Evolutionary conservation across 2,113 vertebrate genomes (phyloP).

Genomic region (Blennius ocellaris): DNA sequence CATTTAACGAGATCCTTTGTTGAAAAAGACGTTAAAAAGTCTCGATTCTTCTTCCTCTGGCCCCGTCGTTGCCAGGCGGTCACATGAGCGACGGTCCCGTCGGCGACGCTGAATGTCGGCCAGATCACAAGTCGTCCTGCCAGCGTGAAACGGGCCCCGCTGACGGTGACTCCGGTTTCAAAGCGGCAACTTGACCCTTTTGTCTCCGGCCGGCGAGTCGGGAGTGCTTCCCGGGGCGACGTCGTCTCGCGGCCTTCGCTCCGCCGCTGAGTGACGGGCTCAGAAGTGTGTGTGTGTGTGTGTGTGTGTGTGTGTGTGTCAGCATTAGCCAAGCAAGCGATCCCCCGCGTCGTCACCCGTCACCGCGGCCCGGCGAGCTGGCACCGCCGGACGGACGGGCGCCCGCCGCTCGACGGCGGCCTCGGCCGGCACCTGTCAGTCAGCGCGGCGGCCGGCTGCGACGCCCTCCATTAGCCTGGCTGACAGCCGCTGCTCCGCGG

Average conservation of each 20-base stretch:
- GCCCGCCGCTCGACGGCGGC: conserved; percentile 42
- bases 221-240: conserved; percentile 44
- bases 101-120: conserved; percentile 17
- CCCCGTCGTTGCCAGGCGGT: no score
- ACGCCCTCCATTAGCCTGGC: conserved; percentile 73
- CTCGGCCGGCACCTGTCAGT: conserved; percentile 75
- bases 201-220: conserved; percentile 54
- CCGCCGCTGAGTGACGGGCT: conserved; percentile 52
- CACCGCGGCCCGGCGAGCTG: conserved; percentile 40
- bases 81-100: neutral
- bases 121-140: conserved; percentile 49
- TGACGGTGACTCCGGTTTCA: conserved; percentile 56
- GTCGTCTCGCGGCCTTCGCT: conserved; percentile 42
- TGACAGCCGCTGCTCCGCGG: conserved; percentile 65
- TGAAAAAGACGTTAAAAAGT: no score
- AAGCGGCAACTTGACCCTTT: conserved; percentile 62
- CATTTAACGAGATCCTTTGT: no score
- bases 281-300: conserved; percentile 30
- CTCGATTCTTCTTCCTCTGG: no score
- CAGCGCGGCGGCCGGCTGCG: conserved; percentile 68
- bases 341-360: conserved; percentile 57
- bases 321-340: conserved; percentile 57
- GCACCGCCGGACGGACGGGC: conserved; percentile 23
- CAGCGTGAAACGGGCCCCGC: conserved; percentile 46
- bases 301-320: conserved; percentile 60